Evolutionary conservation across 2,888 invertebrate species (phyloP), one percentile per base, ranked within the genome.

Genomic region (Drosophila phalerata): DNA sequence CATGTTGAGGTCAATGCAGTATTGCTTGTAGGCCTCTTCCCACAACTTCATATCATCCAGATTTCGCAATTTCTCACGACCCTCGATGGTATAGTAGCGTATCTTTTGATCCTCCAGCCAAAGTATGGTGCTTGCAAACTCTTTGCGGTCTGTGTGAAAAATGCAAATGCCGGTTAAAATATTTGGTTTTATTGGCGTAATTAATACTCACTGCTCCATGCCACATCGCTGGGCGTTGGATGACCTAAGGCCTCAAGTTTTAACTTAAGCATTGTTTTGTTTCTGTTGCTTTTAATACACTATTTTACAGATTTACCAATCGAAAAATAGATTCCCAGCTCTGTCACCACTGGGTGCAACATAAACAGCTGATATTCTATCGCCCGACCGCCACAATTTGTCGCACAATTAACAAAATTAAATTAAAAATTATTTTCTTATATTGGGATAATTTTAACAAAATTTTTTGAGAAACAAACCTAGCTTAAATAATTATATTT

Each of bases 41-140:
- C 98, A 98, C 53, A 94, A 92, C 3, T 93, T 84, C 11, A 95
- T 94, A 37, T 94, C 93, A 4, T 94, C 93, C 2, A 96, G 94
- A 77, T 96, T 94, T 45, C 97, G 94, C n/a, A 99, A 92, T 0
- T 93, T 94, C 75, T 94, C 95, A 11, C 97, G 94, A 73, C 97
- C 96, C 90, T 97, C 97, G 63, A 97, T 96, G 90, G 96, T 96
- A 81, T 97, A 97, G 79, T 96, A 95, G 11, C 98, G 95, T 77
- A 99, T 97, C 93, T 97, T 97, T 91, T 98, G 97, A 90, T 98
- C 97, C 93, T 99, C 99, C 60, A 99, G 91, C 99, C 98, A 99
- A 1, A 96, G 93, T 22, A 98, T 94, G 25, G 97, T 93, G 88
- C 95, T 96, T 53, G 97, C 95, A 90, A 97, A 96, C 86, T 96